Evolutionary conservation across 1,140 invertebrate species (phyloP).

Genomic region (Mactra quadrangularis): DNA sequence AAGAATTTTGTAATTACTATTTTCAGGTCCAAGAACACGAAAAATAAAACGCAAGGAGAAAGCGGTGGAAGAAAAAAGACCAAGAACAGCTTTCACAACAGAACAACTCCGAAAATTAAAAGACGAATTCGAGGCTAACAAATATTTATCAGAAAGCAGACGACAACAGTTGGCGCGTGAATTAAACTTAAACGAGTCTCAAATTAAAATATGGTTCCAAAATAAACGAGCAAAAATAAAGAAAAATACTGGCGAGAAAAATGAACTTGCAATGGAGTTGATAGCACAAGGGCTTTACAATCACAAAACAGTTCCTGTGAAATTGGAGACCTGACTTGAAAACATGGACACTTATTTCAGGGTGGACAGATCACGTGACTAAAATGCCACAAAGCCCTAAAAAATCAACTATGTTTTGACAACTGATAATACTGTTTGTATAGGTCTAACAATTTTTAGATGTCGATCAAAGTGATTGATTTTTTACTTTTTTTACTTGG

Average conservation of each 20-base stretch:
- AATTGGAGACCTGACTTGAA: constrained; percentile 48
- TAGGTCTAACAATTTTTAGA: too few species aligned
- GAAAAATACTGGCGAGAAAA: constrained; percentile 94
- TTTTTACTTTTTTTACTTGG: too few species aligned
- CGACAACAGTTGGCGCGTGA: constrained; percentile 96
- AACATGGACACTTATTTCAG: too few species aligned
- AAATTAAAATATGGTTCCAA: constrained; percentile 99
- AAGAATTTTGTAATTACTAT: constrained; percentile 7
- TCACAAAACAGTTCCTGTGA: constrained; percentile 85
- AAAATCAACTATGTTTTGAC: too few species aligned
- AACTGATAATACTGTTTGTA: too few species aligned
- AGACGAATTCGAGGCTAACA: constrained; percentile 96
- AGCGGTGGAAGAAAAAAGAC: constrained; percentile 89
- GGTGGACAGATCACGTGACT: too few species aligned
- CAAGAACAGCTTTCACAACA: constrained; percentile 97
- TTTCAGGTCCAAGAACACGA: constrained; percentile 93
- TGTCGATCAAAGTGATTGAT: too few species aligned
- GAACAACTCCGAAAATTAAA: constrained; percentile 97
- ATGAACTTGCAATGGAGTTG: constrained; percentile 95
- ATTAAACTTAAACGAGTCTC: constrained; percentile 97
- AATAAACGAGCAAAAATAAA: constrained; percentile 99
- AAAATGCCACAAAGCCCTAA: too few species aligned
- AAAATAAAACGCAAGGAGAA: constrained; percentile 90
- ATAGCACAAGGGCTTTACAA: constrained; percentile 97
- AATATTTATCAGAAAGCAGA: constrained; percentile 96